Base-by-base conservation (phyloP, 2,888 invertebrate genomes). In the Morpho deidamia region DNA sequence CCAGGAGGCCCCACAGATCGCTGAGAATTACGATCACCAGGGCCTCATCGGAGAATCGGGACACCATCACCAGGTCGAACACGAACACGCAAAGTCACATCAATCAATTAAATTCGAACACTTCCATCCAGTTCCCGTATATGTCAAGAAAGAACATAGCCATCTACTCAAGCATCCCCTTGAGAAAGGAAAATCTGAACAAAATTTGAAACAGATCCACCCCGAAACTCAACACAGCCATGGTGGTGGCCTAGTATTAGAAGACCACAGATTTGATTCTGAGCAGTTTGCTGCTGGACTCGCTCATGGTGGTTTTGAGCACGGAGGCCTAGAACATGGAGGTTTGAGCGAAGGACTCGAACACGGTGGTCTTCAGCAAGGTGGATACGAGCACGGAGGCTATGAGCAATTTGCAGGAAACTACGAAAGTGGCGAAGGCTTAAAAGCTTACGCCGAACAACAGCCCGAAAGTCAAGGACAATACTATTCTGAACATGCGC, bases 91-190 rank as follows among this genome's bases (percentile, higher is more conserved):
- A 34, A 93, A 93, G 62, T 93, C 93, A 41, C 93, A 93, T 69
- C 93, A 94, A 76, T 93, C 92, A 54, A 91, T 94, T 62, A 92
- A 93, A 66, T 92, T 93, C 63, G 93, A 93, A 71, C 93, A 93
- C 70, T 93, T 91, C 83, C 93, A 93, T 68, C 91, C 93, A 0
- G 93, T 94, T 1, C 93, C 93, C 1, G 93, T 93, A 0, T 93
- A 93, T 76, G 88, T 93, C 7, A 93, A 93, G 81, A 92, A 93
- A 67, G 93, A 93, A 67, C 91, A 93, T 77, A 90, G 91, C 65
- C 92, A 93, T 71, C 78, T 92, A 56, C 71, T 93, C 4, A 91
- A 93, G 66, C 92, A 93, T 67, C 93, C 93, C 4, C 78, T 93
- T 51, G 92, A 92, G 68, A 90, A 92, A 64, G 93, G 93, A 47